Conservation (phyloP, 2,888 invertebrate species). For the Pachydiplax longipennis region DNA sequence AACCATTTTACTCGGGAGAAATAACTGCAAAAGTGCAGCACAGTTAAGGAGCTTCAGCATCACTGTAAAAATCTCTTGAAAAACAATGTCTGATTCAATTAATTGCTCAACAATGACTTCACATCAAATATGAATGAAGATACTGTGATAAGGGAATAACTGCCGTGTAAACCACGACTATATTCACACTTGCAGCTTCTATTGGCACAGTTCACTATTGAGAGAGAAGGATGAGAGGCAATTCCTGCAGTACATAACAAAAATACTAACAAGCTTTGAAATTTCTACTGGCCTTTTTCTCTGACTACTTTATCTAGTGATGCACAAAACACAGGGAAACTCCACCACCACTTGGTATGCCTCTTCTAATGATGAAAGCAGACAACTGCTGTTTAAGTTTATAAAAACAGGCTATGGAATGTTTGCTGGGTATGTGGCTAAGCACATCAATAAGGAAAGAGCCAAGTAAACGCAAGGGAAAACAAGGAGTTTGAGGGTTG, state of each 20-base stretch:
- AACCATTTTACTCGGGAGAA: neutral
- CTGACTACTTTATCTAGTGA: conserved; percentile 5
- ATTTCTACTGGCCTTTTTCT: neutral
- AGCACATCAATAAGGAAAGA: conserved; percentile 20
- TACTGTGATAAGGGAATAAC: neutral
- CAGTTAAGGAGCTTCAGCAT: neutral
- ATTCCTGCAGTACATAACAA: neutral
- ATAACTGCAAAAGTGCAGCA: neutral
- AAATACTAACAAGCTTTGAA: conserved; percentile 25
- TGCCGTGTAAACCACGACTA: neutral
- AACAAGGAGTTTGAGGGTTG: neutral
- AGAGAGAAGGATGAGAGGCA: neutral
- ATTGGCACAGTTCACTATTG: neutral
- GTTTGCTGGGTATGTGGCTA: conserved; percentile 19
- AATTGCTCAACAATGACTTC: neutral
- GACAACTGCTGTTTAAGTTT: neutral
- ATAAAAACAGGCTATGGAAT: conserved; percentile 31
- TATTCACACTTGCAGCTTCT: neutral
- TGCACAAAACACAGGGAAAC: conserved; percentile 22
- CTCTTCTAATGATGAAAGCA: neutral
- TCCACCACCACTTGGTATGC: neutral
- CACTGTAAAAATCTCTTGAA: neutral
- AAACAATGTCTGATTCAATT: neutral
- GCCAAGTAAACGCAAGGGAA: neutral
- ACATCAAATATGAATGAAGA: neutral